Conservation (phyloP, 2,888 invertebrate genomes). For the Trissonchulus latispiculum region DNA sequence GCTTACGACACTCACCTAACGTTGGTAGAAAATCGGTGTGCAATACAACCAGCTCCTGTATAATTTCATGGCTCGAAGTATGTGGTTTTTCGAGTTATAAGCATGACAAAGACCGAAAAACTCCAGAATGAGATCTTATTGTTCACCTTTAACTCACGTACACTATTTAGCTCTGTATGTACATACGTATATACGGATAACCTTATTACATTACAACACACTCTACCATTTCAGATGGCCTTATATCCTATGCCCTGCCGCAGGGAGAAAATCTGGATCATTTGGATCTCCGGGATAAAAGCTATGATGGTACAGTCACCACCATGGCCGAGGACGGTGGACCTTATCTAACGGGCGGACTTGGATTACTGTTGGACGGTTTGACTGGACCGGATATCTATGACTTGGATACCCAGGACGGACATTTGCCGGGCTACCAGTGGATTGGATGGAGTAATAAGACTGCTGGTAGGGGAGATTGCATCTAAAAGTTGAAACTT, state of each 20-base stretch:
- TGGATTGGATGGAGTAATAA: slow-evolving; percentile 87
- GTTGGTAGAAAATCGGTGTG: too few species aligned
- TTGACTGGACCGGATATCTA: slow-evolving; percentile 23
- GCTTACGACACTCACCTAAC: too few species aligned
- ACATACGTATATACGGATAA: background rate
- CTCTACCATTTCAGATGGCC: slow-evolving; percentile 60
- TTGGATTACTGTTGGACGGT: slow-evolving; percentile 60
- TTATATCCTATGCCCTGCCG: slow-evolving; percentile 73
- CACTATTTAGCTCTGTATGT: background rate
- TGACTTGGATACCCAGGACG: background rate
- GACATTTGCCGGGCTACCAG: slow-evolving; percentile 55
- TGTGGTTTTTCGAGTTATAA: too few species aligned
- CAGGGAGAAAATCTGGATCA: slow-evolving; percentile 53
- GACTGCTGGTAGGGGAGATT: slow-evolving; percentile 54
- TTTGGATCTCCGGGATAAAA: slow-evolving; percentile 64
- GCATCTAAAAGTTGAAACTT: too few species aligned
- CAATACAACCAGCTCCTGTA: too few species aligned
- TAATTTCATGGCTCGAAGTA: too few species aligned
- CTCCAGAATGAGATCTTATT: too few species aligned
- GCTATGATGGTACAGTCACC: slow-evolving; percentile 62
- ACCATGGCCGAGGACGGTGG: slow-evolving; percentile 45
- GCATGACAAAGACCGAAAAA: too few species aligned
- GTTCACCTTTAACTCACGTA: too few species aligned
- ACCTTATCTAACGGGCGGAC: slow-evolving; percentile 63
- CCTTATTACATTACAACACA: background rate